Conservation (phyloP, 2,888 invertebrate species). For the Hybos culiciformis region DNA sequence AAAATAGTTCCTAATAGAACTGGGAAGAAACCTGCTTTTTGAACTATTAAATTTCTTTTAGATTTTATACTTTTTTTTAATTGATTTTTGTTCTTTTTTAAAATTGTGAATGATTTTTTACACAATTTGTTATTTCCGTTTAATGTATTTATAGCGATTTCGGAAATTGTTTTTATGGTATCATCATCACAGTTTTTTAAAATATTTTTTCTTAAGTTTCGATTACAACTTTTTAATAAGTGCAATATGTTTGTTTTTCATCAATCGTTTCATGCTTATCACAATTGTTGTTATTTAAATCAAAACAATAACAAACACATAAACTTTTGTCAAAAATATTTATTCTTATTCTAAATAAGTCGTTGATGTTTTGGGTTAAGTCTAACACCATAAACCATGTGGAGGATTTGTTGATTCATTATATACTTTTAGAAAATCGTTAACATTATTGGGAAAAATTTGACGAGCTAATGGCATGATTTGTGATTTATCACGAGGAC, state of each 20-base stretch:
- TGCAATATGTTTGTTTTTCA: slow-evolving; percentile 2
- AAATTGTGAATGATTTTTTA: not conserved
- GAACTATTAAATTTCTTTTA: slow-evolving; percentile 3
- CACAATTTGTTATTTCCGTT: slow-evolving; percentile 1
- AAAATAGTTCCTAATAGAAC: slow-evolving; percentile 1
- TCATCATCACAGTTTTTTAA: not conserved
- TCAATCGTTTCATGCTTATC: slow-evolving; percentile 1
- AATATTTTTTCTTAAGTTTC: not conserved
- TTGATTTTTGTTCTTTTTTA: not conserved
- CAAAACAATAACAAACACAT: not conserved
- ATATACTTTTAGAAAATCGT: slow-evolving; percentile 8
- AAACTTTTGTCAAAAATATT: slow-evolving; percentile 8
- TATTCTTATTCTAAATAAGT: slow-evolving; percentile 4
- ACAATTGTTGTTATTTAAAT: not conserved
- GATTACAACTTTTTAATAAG: not conserved
- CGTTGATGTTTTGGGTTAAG: slow-evolving; percentile 3
- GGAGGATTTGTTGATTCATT: slow-evolving; percentile 5
- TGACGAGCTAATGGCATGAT: slow-evolving; percentile 5
- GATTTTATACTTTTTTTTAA: not conserved
- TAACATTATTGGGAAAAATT: slow-evolving; percentile 7
- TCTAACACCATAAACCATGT: slow-evolving; percentile 5
- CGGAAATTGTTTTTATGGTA: not conserved
- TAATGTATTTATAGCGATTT: not conserved
- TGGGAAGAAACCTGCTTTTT: slow-evolving; percentile 5
- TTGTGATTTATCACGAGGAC: slow-evolving; percentile 8